Base-by-base conservation (phyloP, 2,888 invertebrate genomes). In the Thymelicus lineola region DNA sequence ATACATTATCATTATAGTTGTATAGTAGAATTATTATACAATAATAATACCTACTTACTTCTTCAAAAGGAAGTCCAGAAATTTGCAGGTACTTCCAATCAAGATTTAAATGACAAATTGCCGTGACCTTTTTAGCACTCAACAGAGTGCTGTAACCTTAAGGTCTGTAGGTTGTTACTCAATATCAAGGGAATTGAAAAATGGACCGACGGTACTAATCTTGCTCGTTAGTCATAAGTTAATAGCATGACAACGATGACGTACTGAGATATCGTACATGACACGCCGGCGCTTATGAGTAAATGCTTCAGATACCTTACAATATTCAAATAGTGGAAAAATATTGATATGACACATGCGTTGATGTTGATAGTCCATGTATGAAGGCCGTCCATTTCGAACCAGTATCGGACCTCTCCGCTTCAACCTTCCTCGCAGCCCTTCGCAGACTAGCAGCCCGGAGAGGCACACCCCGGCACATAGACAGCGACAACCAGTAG, bases 131-230 rank as follows among this genome's bases (percentile, higher is more conserved):
- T 55, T 35, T 6, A 50, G 9, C 9, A 9, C 48, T 17, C 20
- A 10, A 12, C 53, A 20, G 20, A 20, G 9, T 17, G 53, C 17
- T 50, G 20, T 55, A 55, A 35, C 55, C 55, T 55, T 55, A 28
- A 20, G 20, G 14, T 20, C 4, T 14, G 17, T 50, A 17, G 17
- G 50, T 53, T 53, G 14, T 55, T 55, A 55, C 28, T 55, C 55
- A 55, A 35, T 55, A 35, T 55, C 55, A 55, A 55, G 55, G 55
- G 14, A 28, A 55, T 55, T 55, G 55, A 55, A 28, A 55, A 55
- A 55, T 55, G 28, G 17, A 17, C 48, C 17, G 53, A 53, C 53
- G 20, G 20, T 53, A 53, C 53, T 53, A 9, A 53, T 53, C 12
- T 3, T n/a, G 53, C 9, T 20, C 14, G 10, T 53, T 15, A 50